Percentiles rank a stretch among this genome's conserved stretches.
Evolutionary conservation across 2,888 invertebrate species (phyloP).

Genomic region (Nudaria mundana): DNA sequence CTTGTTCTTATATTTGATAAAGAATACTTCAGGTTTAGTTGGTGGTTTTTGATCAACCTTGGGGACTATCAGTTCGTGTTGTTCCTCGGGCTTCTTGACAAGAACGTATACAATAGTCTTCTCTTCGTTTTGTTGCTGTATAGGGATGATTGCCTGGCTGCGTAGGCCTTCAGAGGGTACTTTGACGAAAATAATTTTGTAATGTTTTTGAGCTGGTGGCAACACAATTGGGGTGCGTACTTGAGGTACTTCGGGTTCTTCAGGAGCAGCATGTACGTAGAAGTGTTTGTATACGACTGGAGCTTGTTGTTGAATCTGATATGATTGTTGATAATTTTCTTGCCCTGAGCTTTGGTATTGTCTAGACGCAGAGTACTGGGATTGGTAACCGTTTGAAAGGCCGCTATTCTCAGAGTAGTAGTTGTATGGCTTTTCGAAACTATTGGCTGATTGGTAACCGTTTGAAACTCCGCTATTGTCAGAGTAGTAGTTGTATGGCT

Average conservation of each 20-base stretch:
- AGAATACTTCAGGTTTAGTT: conserved; percentile 88
- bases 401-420: conserved; percentile 9
- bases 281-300: conserved; percentile 84
- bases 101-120: conserved; percentile 90
- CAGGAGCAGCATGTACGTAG: conserved; percentile 73
- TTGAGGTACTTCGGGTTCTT: conserved; percentile 76
- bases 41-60: conserved; percentile 86
- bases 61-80: conserved; percentile 83
- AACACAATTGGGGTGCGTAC: conserved; percentile 80
- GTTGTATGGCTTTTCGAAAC: conserved; percentile 21
- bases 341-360: conserved; percentile 29
- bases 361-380: conserved; percentile 36
- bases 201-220: conserved; percentile 87
- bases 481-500: conserved; percentile 13
- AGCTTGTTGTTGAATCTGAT: conserved; percentile 87
- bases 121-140: conserved; percentile 84
- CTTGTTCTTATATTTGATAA: conserved; percentile 89
- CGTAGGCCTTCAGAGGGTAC: conserved; percentile 84
- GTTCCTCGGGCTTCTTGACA: conserved; percentile 88
- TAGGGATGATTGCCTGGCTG: conserved; percentile 84
- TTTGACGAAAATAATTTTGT: conserved; percentile 91
- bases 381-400: conserved; percentile 10
- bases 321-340: conserved; percentile 75
- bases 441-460: no score
- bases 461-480: neutral